Percentiles rank a stretch among this genome's conserved stretches.
Conservation (phyloP, 2,113 vertebrate genomes). For the Dendropsophus ebraccatus region DNA sequence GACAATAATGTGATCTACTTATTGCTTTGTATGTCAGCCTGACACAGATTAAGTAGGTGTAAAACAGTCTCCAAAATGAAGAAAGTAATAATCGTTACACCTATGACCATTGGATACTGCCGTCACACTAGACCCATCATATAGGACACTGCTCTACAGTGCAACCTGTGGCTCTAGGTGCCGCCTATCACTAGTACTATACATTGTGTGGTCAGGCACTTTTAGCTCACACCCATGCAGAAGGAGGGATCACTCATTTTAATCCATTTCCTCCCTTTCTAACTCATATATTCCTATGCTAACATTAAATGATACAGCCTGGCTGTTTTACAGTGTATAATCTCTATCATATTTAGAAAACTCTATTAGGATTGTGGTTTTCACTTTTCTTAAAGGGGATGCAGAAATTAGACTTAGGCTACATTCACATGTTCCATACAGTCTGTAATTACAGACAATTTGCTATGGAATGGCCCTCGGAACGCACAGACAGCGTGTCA, state of each 20-base stretch:
- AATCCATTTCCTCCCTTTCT: background rate
- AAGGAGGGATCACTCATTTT: background rate
- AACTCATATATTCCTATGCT: background rate
- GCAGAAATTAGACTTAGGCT: no score
- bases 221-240: background rate
- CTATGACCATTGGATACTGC: background rate
- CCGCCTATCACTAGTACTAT: background rate
- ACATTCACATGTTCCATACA: no score
- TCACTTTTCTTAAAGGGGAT: background rate
- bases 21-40: slow-evolving; percentile 5
- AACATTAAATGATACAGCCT: no score
- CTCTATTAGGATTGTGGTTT: background rate
- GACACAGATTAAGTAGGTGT: background rate
- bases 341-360: background rate
- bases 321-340: no score
- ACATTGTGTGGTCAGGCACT: background rate
- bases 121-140: background rate
- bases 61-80: background rate
- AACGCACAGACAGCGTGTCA: no score
- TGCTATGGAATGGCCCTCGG: no score
- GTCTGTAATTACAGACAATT: no score
- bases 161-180: background rate
- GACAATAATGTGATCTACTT: slow-evolving; percentile 14
- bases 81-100: background rate
- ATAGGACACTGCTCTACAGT: background rate